Percentiles rank a stretch among this genome's conserved stretches.
Evolutionary conservation across 2,888 invertebrate species (phyloP).

Genomic region (Orchesella flavescens): DNA sequence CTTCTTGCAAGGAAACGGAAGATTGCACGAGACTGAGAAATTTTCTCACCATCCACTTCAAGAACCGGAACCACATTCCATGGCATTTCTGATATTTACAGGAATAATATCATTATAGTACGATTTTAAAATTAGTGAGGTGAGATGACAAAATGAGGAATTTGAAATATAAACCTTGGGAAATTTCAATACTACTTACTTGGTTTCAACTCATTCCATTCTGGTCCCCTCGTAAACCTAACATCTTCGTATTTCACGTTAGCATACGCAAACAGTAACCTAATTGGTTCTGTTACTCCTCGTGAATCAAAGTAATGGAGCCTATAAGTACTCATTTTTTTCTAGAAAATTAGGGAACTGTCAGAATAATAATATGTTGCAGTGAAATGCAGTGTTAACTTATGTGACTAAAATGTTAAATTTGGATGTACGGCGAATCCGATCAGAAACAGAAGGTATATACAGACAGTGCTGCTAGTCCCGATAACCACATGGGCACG

Average conservation of each 20-base stretch:
- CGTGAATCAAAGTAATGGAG: slow-evolving; percentile 42
- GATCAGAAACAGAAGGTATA: too few relatives aligned
- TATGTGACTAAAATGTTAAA: too few relatives aligned
- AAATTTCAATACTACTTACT: slow-evolving; percentile 17
- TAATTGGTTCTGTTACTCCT: slow-evolving; percentile 49
- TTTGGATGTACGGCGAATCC: too few relatives aligned
- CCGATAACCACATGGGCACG: too few relatives aligned
- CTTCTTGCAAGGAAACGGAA: slow-evolving; percentile 40
- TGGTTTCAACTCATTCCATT: slow-evolving; percentile 50
- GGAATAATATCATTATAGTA: background rate
- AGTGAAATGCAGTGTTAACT: too few relatives aligned
- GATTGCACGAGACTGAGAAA: slow-evolving; percentile 55
- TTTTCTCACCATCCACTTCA: slow-evolving; percentile 47
- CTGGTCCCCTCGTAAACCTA: slow-evolving; percentile 34
- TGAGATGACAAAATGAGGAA: too few relatives aligned
- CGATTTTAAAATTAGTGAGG: slow-evolving; percentile 2
- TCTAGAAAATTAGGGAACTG: background rate
- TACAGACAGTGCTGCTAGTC: too few relatives aligned
- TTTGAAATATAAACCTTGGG: background rate
- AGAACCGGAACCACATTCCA: slow-evolving; percentile 59
- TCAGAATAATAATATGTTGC: background rate
- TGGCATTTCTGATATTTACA: slow-evolving; percentile 43
- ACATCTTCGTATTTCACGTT: slow-evolving; percentile 55
- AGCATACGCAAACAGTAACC: slow-evolving; percentile 49
- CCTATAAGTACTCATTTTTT: slow-evolving; percentile 34